A percentile compares a stretch with the other conserved stretches of the same genome.
phyloP scores from a whole-genome alignment of 2,888 invertebrate genomes.

The Chydorus sphaericus region DNA sequence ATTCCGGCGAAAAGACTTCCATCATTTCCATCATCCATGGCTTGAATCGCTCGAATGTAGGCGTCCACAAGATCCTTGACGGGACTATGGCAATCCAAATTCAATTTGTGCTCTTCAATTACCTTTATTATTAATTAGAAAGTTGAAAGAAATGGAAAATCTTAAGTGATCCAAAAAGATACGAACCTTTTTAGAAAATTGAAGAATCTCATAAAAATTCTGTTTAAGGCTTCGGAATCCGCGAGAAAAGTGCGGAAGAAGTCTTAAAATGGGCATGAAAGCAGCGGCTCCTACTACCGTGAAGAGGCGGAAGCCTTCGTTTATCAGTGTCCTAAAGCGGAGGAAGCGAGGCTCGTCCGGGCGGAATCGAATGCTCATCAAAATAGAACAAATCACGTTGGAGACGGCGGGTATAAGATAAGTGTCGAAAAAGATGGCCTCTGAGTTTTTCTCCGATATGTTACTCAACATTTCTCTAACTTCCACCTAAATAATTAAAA shows the following conservation, averaged over 20 bases:
- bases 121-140: too few relatives aligned
- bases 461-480: slow-evolving; percentile 55
- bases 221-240: too few relatives aligned
- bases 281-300: slow-evolving; percentile 67
- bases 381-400: slow-evolving; percentile 78
- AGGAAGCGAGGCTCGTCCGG: slow-evolving; percentile 60
- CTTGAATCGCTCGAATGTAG: slow-evolving; percentile 69
- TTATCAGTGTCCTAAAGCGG: slow-evolving; percentile 68
- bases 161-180: too few relatives aligned
- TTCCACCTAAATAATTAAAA: slow-evolving; percentile 46
- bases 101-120: too few relatives aligned
- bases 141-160: too few relatives aligned
- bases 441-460: slow-evolving; percentile 44
- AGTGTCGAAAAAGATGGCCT: slow-evolving; percentile 56
- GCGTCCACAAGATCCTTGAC: slow-evolving; percentile 72
- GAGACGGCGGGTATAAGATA: slow-evolving; percentile 65
- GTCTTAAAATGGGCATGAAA: slow-evolving; percentile 62
- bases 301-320: slow-evolving; percentile 78
- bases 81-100: too few relatives aligned
- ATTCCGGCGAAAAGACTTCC: slow-evolving; percentile 68
- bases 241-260: too few relatives aligned
- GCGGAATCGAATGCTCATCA: slow-evolving; percentile 75
- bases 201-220: too few relatives aligned
- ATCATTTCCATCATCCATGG: slow-evolving; percentile 56
- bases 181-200: too few relatives aligned